A percentile compares a stretch with the other conserved stretches of the same genome.
Conservation (phyloP, 2,113 vertebrate genomes). For the Nesoenas mayeri region DNA sequence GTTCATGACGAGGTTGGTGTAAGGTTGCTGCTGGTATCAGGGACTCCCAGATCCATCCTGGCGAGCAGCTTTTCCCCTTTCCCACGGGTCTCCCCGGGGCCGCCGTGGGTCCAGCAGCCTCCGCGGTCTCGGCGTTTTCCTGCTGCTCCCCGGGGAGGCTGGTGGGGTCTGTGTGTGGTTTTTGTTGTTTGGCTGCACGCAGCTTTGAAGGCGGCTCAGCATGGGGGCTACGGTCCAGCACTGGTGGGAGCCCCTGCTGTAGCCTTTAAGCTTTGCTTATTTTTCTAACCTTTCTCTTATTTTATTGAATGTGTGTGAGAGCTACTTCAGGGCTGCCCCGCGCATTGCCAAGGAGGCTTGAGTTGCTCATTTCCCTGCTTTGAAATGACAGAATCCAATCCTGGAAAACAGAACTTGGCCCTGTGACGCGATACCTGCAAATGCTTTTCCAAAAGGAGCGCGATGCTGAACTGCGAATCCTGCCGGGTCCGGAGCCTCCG, state of each 20-base stretch:
- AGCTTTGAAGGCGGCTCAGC: conserved; percentile 41
- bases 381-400: conserved; percentile 25
- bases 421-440: neutral
- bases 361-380: conserved; percentile 49
- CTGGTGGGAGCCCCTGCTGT: conserved; percentile 9
- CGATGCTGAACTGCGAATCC: neutral
- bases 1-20: neutral
- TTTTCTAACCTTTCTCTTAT: conserved; percentile 35
- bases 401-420: conserved; percentile 3
- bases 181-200: neutral
- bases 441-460: neutral
- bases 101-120: neutral
- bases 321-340: neutral
- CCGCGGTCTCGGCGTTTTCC: neutral
- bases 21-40: neutral
- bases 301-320: neutral
- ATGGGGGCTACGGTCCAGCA: neutral
- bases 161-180: neutral
- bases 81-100: neutral
- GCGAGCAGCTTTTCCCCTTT: neutral
- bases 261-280: conserved; percentile 39
- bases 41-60: neutral
- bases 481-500: neutral
- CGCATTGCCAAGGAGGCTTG: neutral
- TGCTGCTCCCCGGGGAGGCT: neutral